Conservation (phyloP, 2,113 vertebrate genomes). For the Pardalotus punctatus region DNA sequence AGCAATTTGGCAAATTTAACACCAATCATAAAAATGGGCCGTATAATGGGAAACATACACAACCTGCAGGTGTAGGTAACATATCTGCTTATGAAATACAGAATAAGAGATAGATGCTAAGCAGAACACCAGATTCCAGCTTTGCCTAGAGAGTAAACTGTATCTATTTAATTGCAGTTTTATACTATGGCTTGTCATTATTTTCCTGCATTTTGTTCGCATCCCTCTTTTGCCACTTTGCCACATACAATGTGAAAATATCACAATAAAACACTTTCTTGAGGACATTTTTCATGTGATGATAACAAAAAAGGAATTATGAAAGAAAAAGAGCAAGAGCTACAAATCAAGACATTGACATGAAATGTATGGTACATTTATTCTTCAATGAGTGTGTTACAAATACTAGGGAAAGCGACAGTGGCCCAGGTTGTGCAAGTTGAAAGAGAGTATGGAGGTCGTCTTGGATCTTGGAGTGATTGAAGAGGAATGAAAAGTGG, state of each 20-base stretch:
- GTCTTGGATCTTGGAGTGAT: background rate
- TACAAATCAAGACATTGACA: background rate
- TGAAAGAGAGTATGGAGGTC: background rate
- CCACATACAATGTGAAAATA: background rate
- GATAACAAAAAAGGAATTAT: background rate
- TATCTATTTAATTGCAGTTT: background rate
- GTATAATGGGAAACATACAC: background rate
- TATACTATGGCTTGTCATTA: accelerated
- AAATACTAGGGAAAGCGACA: background rate
- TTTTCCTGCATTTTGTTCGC: background rate
- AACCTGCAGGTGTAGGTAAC: background rate
- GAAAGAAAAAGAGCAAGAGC: background rate
- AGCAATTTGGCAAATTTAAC: background rate
- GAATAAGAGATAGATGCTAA: background rate
- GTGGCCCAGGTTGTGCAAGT: background rate
- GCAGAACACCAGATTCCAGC: background rate
- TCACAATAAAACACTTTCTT: background rate
- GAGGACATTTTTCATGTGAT: background rate
- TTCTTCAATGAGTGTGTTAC: background rate
- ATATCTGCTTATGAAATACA: background rate
- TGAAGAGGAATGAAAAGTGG: background rate
- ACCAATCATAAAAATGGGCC: background rate
- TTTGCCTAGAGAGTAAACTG: background rate
- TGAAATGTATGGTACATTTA: background rate
- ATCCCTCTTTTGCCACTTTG: background rate